Evolutionary conservation across 2,113 vertebrate species (phyloP).

Genomic region (Tauraco erythrolophus): DNA sequence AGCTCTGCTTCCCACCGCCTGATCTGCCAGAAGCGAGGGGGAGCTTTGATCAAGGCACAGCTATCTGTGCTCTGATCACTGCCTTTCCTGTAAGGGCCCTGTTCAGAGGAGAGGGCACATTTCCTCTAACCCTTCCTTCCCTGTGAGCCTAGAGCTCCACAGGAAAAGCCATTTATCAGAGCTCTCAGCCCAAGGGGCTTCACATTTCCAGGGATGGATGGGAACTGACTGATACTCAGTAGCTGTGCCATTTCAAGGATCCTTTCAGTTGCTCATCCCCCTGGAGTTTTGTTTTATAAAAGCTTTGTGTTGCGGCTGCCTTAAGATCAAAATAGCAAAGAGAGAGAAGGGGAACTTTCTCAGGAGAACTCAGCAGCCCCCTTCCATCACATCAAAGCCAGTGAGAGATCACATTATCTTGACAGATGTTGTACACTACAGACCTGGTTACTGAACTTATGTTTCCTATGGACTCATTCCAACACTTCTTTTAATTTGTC

Average conservation of each 20-base stretch:
- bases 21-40: neutral
- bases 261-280: neutral
- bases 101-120: neutral
- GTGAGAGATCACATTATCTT: neutral
- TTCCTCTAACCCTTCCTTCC: constrained; percentile 9
- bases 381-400: constrained; percentile 25
- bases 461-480: constrained; percentile 52
- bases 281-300: neutral
- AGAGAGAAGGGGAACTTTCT: neutral
- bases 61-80: neutral
- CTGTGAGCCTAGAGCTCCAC: neutral
- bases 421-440: constrained; percentile 38
- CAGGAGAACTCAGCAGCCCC: neutral
- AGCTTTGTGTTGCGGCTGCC: neutral
- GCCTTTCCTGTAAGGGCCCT: neutral
- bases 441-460: constrained; percentile 28
- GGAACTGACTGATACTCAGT: neutral
- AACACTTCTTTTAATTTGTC: constrained; percentile 32
- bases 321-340: neutral
- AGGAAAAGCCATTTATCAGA: neutral
- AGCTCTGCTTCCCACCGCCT: neutral
- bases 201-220: neutral
- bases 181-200: neutral
- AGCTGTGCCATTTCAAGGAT: neutral
- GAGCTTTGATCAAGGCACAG: constrained; percentile 30